Conservation (phyloP, 1,140 invertebrate species). For the Tribolium madens region DNA sequence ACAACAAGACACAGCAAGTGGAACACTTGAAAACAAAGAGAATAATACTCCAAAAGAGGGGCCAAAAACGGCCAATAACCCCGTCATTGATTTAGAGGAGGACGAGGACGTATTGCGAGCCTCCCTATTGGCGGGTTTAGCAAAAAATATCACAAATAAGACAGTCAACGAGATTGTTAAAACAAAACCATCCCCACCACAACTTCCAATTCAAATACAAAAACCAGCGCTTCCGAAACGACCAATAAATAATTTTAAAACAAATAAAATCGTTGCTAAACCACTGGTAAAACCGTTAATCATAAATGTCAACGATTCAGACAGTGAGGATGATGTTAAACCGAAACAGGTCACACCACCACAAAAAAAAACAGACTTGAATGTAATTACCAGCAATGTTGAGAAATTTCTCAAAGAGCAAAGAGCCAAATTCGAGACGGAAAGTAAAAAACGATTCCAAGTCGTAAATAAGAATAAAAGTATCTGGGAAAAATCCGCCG, state of each 20-base stretch:
- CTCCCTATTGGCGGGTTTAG: conserved; percentile 62
- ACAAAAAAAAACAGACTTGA: conserved; percentile 29
- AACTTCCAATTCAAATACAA: conserved; percentile 25
- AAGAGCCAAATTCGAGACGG: conserved; percentile 61
- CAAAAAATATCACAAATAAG: conserved; percentile 61
- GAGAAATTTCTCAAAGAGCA: conserved; percentile 62
- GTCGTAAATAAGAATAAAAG: conserved; percentile 18
- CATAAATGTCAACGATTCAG: conserved; percentile 60
- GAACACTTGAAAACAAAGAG: conserved; percentile 55
- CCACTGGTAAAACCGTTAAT: conserved; percentile 61
- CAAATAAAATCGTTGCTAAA: conserved; percentile 12
- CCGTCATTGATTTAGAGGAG: conserved; percentile 55
- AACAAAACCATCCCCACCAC: conserved; percentile 21
- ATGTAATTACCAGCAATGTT: conserved; percentile 52
- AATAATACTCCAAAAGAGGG: conserved; percentile 43
- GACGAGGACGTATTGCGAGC: conserved; percentile 64
- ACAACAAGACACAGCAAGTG: neutral
- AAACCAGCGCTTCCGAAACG: conserved; percentile 2
- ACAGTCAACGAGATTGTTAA: too few relatives aligned
- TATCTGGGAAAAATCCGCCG: conserved; percentile 58
- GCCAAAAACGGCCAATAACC: conserved; percentile 34
- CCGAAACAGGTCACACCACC: conserved; percentile 20
- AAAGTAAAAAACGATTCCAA: conserved; percentile 44
- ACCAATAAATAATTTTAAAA: conserved; percentile 23
- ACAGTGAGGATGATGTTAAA: conserved; percentile 56